A percentile compares a stretch with the other conserved stretches of the same genome.
Conservation (phyloP, 2,888 invertebrate species). For the Drosophila cyrtoloma region DNA sequence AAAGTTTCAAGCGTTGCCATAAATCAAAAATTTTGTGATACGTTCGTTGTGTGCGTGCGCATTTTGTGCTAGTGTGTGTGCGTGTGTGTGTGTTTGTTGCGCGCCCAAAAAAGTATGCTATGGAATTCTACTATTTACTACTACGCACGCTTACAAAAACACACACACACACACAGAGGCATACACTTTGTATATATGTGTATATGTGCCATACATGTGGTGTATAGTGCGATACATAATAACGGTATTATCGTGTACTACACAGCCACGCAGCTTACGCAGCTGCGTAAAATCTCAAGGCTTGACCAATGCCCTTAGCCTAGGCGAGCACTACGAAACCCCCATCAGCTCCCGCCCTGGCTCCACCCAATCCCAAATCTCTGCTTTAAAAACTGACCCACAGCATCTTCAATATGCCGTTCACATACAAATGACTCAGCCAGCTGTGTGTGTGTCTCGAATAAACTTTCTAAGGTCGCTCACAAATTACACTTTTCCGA, state of each 20-base stretch:
- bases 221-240: slow-evolving; percentile 53
- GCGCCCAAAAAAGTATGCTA: slow-evolving; percentile 77
- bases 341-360: not conserved
- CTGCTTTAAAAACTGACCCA: slow-evolving; percentile 22
- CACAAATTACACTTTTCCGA: not conserved
- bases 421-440: slow-evolving; percentile 36
- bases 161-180: slow-evolving; percentile 6
- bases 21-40: slow-evolving; percentile 45
- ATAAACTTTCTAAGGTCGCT: not conserved
- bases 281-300: slow-evolving; percentile 78
- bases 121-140: slow-evolving; percentile 76
- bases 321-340: slow-evolving; percentile 30
- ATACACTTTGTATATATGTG: slow-evolving; percentile 13
- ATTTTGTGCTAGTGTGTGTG: slow-evolving; percentile 16
- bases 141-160: slow-evolving; percentile 61
- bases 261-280: slow-evolving; percentile 69
- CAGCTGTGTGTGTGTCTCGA: slow-evolving; percentile 18
- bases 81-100: slow-evolving; percentile 49
- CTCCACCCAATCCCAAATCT: not conserved
- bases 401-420: slow-evolving; percentile 39
- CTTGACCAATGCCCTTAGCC: slow-evolving; percentile 72
- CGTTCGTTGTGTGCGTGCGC: slow-evolving; percentile 13
- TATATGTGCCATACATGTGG: slow-evolving; percentile 19
- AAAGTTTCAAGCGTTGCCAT: slow-evolving; percentile 50
- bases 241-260: slow-evolving; percentile 70